phyloP scores from a whole-genome alignment of 2,113 vertebrate species.

The Manacus vitellinus region DNA sequence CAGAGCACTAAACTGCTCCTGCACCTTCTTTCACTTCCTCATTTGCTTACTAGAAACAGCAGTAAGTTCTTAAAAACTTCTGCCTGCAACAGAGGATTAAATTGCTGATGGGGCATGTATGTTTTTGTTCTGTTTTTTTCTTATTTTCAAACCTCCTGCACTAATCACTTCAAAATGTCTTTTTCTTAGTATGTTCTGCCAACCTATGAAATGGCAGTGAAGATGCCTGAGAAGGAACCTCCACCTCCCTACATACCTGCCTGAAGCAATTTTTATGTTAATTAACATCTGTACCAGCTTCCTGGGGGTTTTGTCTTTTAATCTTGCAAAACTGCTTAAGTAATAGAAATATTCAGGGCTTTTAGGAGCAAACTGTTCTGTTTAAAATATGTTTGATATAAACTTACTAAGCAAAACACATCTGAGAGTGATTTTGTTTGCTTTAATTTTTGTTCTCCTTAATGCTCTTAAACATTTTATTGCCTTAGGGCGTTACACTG shows the following conservation, averaged over 20 bases:
- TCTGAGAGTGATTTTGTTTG: conserved; percentile 64
- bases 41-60: background rate
- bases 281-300: conserved; percentile 71
- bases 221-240: conserved; percentile 92
- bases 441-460: conserved; percentile 75
- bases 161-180: conserved; percentile 29
- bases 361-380: conserved; percentile 63
- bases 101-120: background rate
- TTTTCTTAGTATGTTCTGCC: conserved; percentile 89
- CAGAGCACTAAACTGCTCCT: background rate
- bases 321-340: conserved; percentile 74
- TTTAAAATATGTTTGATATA: conserved; percentile 70
- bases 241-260: conserved; percentile 88
- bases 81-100: background rate
- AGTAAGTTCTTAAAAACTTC: background rate
- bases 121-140: background rate
- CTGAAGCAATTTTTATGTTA: conserved; percentile 66
- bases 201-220: conserved; percentile 97
- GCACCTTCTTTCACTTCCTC: background rate
- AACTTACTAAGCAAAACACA: conserved; percentile 63
- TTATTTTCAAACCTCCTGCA: background rate
- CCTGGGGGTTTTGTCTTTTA: conserved; percentile 60
- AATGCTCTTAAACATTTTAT: conserved; percentile 70
- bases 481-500: conserved; percentile 60
- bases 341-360: conserved; percentile 71